Evolutionary conservation across 2,797 vertebrate genomes (phyloP).

Genomic region (Chelon labrosus): DNA sequence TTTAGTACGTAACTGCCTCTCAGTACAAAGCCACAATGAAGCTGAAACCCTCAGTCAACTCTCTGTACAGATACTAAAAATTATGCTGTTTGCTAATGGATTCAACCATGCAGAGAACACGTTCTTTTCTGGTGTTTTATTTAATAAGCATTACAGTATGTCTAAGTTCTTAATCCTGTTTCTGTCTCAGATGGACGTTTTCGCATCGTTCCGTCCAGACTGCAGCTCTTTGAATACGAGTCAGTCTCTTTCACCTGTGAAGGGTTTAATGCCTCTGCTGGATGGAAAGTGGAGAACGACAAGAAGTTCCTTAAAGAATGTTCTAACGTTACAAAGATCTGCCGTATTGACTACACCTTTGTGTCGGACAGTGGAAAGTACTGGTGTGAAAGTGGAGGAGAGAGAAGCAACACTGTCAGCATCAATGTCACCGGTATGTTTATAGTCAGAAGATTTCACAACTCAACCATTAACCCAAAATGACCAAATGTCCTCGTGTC

Average conservation of each 20-base stretch:
- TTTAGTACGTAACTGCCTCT: too few relatives aligned
- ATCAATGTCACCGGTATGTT: constrained; percentile 35
- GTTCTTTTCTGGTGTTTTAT: too few relatives aligned
- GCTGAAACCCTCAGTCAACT: too few relatives aligned
- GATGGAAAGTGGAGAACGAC: background rate
- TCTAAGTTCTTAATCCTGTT: accelerated
- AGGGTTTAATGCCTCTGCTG: background rate
- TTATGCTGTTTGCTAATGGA: too few relatives aligned
- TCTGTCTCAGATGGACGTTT: background rate
- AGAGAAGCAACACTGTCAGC: background rate
- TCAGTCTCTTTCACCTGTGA: constrained; percentile 29
- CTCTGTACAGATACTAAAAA: too few relatives aligned
- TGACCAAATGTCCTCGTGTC: too few relatives aligned
- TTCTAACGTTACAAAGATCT: accelerated
- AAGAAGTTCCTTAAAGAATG: accelerated
- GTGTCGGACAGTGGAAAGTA: background rate
- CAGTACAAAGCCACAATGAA: too few relatives aligned
- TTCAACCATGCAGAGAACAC: too few relatives aligned
- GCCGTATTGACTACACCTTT: accelerated
- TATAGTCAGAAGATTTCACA: background rate
- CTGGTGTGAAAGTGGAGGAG: constrained; percentile 40
- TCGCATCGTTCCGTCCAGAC: background rate
- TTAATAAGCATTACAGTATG: too few relatives aligned
- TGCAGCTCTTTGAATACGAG: constrained; percentile 28
- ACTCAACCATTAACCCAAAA: too few relatives aligned